A percentile compares a stretch with the other conserved stretches of the same genome.
Evolutionary conservation across 2,797 vertebrate species (phyloP).

Genomic region (Arctocebus calabarensis): DNA sequence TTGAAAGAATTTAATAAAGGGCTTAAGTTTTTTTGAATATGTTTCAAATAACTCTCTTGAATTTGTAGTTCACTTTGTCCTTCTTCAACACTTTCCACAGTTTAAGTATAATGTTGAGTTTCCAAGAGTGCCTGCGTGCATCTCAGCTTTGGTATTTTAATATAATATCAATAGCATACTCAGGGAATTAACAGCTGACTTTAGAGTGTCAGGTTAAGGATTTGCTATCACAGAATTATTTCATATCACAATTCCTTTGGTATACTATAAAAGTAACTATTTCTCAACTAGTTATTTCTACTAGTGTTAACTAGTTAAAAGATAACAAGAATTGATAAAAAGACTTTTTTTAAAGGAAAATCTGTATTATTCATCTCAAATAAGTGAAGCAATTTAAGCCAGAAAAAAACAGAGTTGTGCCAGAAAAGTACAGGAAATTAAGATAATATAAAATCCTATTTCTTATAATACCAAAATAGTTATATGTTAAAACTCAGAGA

Average conservation of each 20-base stretch:
- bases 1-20: neutral
- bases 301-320: neutral
- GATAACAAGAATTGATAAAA: neutral
- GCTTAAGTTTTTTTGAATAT: neutral
- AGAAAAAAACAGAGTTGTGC: neutral
- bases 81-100: neutral
- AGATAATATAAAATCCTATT: neutral
- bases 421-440: neutral
- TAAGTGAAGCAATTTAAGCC: neutral
- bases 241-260: neutral
- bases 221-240: neutral
- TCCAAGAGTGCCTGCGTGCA: rapidly evolving
- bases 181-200: neutral
- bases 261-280: neutral
- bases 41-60: conserved; percentile 24
- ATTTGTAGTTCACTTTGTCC: neutral
- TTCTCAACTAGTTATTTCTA: neutral
- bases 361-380: neutral
- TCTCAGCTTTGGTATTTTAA: neutral
- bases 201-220: neutral
- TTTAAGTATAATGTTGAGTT: neutral
- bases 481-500: neutral
- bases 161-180: neutral
- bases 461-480: neutral
- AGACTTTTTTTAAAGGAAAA: neutral